Conservation (phyloP, 2,113 vertebrate genomes). For the Apaloderma vittatum region DNA sequence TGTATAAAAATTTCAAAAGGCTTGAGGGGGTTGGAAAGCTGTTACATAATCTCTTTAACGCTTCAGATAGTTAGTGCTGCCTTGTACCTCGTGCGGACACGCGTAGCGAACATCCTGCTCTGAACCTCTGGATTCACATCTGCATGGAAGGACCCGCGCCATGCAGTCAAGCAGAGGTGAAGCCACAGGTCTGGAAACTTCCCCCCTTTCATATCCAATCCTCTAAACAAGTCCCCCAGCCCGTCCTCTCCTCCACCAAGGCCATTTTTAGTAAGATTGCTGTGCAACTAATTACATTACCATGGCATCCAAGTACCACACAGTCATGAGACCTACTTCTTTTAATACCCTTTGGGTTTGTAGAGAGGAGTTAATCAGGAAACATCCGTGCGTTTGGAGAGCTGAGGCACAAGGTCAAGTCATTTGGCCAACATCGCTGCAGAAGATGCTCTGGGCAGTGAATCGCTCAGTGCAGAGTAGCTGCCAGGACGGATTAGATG, state of each 20-base stretch:
- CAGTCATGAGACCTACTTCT: constrained; percentile 54
- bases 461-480: not conserved
- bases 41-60: not conserved
- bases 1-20: not conserved
- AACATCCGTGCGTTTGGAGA: not conserved
- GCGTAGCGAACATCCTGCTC: fast-evolving
- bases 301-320: constrained; percentile 67
- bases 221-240: not conserved
- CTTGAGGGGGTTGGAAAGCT: constrained; percentile 23
- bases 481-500: not conserved
- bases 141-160: not conserved
- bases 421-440: not conserved
- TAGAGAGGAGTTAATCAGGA: not conserved
- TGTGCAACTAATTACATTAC: constrained; percentile 58
- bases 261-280: constrained; percentile 67
- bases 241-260: constrained; percentile 26
- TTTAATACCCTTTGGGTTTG: constrained; percentile 32
- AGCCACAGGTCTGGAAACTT: constrained; percentile 7
- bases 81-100: fast-evolving
- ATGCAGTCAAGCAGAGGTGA: not conserved
- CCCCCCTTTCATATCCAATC: not conserved
- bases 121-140: not conserved
- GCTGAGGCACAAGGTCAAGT: not conserved
- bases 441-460: not conserved
- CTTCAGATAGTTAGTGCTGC: not conserved